Evolutionary conservation across 2,113 vertebrate genomes (phyloP).

Genomic region (Urocynchramus pylzowi): DNA sequence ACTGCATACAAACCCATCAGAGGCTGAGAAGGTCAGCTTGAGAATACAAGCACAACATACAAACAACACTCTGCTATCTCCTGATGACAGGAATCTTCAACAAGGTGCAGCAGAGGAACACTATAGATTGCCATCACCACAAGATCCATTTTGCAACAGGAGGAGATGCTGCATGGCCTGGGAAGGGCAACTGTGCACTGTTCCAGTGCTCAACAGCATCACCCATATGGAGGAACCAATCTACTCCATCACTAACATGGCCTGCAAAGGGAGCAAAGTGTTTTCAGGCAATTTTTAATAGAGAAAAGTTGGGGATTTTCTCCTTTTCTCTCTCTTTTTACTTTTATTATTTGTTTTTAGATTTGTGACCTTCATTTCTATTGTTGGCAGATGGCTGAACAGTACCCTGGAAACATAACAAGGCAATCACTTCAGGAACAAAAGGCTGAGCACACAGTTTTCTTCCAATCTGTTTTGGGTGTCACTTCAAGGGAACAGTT

Average conservation of each 20-base stretch:
- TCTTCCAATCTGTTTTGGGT: constrained; percentile 51
- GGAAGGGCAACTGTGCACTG: not conserved
- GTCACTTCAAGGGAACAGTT: constrained; percentile 48
- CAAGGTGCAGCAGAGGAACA: not conserved
- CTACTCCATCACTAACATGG: not conserved
- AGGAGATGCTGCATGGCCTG: not conserved
- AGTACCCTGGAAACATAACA: constrained; percentile 29
- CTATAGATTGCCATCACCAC: not conserved
- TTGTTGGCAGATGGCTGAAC: constrained; percentile 38
- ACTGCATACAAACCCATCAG: not conserved
- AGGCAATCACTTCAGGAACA: constrained; percentile 17
- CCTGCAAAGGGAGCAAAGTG: not conserved
- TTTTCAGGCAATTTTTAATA: not conserved
- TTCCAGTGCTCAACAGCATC: not conserved
- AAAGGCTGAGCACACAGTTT: constrained; percentile 38
- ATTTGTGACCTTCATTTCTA: not conserved
- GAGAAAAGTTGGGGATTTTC: not conserved
- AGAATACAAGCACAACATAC: not conserved
- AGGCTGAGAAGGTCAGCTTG: not conserved
- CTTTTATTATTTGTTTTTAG: not conserved
- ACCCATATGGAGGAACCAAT: not conserved
- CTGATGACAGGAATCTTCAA: not conserved
- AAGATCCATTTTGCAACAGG: not conserved
- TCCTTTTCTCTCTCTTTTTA: not conserved
- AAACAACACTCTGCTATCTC: not conserved